A percentile compares a stretch with the other conserved stretches of the same genome.
Evolutionary conservation across 2,888 invertebrate genomes (phyloP).

Genomic region (Drosophila aldrichi): DNA sequence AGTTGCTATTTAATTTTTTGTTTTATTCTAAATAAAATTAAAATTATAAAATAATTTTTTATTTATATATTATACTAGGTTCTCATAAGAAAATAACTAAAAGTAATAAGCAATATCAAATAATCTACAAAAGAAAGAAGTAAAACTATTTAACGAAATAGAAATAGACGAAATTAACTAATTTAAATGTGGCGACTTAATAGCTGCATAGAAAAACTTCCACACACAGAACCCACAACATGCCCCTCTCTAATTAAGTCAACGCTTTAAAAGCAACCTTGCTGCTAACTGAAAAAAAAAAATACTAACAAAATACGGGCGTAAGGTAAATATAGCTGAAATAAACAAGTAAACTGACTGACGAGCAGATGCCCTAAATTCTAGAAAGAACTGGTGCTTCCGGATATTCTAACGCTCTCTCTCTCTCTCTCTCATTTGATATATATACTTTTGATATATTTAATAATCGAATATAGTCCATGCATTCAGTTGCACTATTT

Average conservation of each 20-base stretch:
- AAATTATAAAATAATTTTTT: no score
- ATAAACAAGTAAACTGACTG: background rate
- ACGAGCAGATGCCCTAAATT: background rate
- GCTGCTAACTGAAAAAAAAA: conserved; percentile 27
- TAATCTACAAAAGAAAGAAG: background rate
- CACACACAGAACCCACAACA: conserved; percentile 4
- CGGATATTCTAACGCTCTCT: background rate
- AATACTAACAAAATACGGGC: conserved; percentile 28
- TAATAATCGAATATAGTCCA: no score
- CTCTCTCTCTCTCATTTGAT: background rate
- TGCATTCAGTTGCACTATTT: no score
- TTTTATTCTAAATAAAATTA: no score
- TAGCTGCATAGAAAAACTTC: background rate
- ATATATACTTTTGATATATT: no score
- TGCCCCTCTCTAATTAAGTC: conserved; percentile 54
- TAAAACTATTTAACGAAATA: conserved; percentile 4
- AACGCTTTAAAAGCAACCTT: conserved; percentile 60
- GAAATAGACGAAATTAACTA: background rate
- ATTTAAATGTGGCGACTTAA: background rate
- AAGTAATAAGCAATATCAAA: no score
- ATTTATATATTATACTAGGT: no score
- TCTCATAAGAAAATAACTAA: no score
- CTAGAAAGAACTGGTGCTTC: background rate
- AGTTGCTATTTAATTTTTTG: no score
- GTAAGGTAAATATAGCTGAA: conserved; percentile 2